Conservation (phyloP, 1,140 invertebrate genomes). For the Zaprionus capensis region DNA sequence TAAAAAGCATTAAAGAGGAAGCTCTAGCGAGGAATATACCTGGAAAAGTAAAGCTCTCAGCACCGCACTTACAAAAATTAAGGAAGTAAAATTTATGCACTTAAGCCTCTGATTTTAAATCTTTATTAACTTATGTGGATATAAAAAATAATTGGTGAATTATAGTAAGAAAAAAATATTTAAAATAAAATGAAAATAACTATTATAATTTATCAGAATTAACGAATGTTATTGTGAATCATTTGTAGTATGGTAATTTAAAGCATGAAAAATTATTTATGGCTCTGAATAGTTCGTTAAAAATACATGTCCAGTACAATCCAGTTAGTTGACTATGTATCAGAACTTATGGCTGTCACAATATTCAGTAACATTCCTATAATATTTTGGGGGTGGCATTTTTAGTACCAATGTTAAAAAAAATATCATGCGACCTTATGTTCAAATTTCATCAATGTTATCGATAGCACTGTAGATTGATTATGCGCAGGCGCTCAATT, state of each 20-base stretch:
- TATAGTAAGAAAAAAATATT: not conserved
- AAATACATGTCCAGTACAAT: too few species aligned
- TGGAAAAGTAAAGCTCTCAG: constrained; percentile 98
- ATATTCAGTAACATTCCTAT: not conserved
- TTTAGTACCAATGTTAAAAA: constrained; percentile 7
- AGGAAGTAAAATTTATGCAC: constrained; percentile 81
- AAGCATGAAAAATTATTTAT: too few species aligned
- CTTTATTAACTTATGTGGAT: not conserved
- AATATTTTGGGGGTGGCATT: not conserved
- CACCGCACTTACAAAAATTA: constrained; percentile 89
- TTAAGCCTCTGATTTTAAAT: constrained; percentile 12
- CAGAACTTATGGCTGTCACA: not conserved
- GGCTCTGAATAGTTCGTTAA: too few species aligned
- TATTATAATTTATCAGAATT: not conserved
- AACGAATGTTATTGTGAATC: too few species aligned
- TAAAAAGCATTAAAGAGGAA: constrained; percentile 97
- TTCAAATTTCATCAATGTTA: constrained; percentile 21
- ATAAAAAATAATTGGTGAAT: not conserved
- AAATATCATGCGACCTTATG: not conserved
- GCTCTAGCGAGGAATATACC: constrained; percentile 97
- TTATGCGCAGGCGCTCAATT: constrained; percentile 54
- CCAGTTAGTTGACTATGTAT: not conserved
- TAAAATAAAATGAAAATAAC: not conserved
- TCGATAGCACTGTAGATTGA: constrained; percentile 43
- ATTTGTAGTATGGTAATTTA: too few species aligned